Base-by-base conservation (phyloP, 2,888 invertebrate genomes). In the Orthosia gracilis region DNA sequence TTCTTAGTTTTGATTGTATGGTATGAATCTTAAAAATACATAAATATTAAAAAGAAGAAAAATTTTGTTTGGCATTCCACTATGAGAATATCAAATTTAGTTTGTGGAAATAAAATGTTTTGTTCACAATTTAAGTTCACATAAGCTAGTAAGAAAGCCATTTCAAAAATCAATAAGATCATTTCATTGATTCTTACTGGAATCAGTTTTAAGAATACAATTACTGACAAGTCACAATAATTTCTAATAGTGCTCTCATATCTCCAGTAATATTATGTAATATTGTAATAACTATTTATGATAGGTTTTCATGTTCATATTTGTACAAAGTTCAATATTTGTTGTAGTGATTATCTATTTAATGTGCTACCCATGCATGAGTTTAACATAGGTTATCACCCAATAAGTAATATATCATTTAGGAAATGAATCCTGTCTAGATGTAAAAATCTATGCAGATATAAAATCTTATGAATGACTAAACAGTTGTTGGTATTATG, bases 321-420 rank as follows among this genome's bases (percentile, higher is more conserved):
- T 55, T 63, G 80, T 74, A 49, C 73, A 64, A 80, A 67, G 66
- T 78, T 73, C 67, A 78, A 67, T 76, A 40, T 67, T 66, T 52
- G 49, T 40, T 78, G 18, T 26, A 49, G 47, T 64, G 15, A 26
- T 78, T 73, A 73, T 73, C 61, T 62, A 13, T 31, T 65, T 64
- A 45, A 77, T 61, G 45, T 57, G 70, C 45, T 57, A 72, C 26
- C 17, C 45, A 55, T 62, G 45, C 9, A 45, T 17, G 18, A 40
- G 12, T 65, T 50, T 54, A 52, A 45, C 26, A 70, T 70, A 59
- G 0, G 45, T 64, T 47, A 65, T 50, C 12, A 40, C 26, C 13
- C 31, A 58, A 52, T n/a, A 12, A 5, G 4, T n/a, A 31, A 13
- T 0, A 2, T 17, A 13, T 31, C 5, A 21, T 49, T 64, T 15